Evolutionary conservation across 2,113 vertebrate genomes (phyloP).

Genomic region (Silurus meridionalis): DNA sequence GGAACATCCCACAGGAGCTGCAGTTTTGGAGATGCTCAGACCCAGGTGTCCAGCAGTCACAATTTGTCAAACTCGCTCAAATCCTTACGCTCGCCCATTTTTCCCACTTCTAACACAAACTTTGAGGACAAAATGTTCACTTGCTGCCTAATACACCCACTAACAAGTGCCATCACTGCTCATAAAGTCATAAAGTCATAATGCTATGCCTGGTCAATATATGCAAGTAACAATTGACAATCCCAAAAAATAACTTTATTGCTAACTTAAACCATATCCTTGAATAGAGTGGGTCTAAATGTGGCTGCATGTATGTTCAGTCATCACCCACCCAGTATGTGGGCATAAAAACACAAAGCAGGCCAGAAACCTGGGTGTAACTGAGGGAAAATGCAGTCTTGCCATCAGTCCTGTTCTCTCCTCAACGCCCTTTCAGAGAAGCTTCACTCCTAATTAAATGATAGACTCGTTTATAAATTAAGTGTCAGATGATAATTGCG

Average conservation of each 20-base stretch:
- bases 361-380: slow-evolving; percentile 4
- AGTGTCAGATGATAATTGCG: slow-evolving; percentile 24
- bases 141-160: too few species aligned
- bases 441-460: slow-evolving; percentile 15
- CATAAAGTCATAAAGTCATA: too few species aligned
- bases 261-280: background rate
- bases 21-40: too few species aligned
- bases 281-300: background rate
- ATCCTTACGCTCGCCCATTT: too few species aligned
- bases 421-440: background rate
- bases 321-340: slow-evolving; percentile 9
- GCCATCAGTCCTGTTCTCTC: background rate
- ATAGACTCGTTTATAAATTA: slow-evolving; percentile 18
- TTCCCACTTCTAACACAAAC: too few species aligned
- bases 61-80: too few species aligned
- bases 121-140: too few species aligned
- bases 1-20: too few species aligned
- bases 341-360: slow-evolving; percentile 6
- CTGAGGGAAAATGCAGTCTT: background rate
- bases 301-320: background rate
- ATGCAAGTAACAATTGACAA: too few species aligned
- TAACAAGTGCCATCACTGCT: too few species aligned
- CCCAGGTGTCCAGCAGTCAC: too few species aligned
- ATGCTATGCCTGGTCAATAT: too few species aligned
- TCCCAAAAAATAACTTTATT: background rate